Base-by-base conservation (phyloP, 2,888 invertebrate genomes). In the Calameuta pallipes region DNA sequence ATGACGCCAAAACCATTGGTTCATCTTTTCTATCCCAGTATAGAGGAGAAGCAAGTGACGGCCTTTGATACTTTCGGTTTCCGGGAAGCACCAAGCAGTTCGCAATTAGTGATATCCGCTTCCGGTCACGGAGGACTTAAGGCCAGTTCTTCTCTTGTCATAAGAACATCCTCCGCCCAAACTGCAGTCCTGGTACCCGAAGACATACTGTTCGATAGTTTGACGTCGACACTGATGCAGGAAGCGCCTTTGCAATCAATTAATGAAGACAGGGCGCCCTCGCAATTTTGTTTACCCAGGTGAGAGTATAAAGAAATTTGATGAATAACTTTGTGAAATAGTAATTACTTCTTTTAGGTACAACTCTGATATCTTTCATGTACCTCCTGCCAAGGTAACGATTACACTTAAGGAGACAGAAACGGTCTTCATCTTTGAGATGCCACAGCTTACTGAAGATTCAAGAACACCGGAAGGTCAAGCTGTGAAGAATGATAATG, bases 371-470 rank as follows among this genome's bases (percentile, higher is more conserved):
- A 73, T 81, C 11, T 79, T 76, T 15, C 80, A 80, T 74, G 74
- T 71, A 23, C 80, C 76, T 31, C 94, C 94, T 15, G 91, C 93
- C 3, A 93, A 93, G 85, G 93, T 95, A 41, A 93, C 93, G 82
- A 91, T 96, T 9, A 91, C 92, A n/a, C 91, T 96, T 1, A 93
- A 92, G 79, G 96, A 96, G 92, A 95, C 96, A 0, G 93, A 94
- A 73, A 95, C 95, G 0, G 87, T 92, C 70, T 93, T 94, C 78
- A 88, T 96, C 11, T 94, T 94, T 82, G 95, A 95, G 82, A 89
- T 95, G 81, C 94, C 94, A 0, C 94, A 94, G 84, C 92, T 93
- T 78, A 95, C 95, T 0, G 95, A 92, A 6, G 93, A 94, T 69
- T 93, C 93, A 85, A 94, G 93, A 37, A 93, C 94, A 0, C 89